Conservation (phyloP, 1,140 invertebrate genomes). For the Temnothorax nylanderi region DNA sequence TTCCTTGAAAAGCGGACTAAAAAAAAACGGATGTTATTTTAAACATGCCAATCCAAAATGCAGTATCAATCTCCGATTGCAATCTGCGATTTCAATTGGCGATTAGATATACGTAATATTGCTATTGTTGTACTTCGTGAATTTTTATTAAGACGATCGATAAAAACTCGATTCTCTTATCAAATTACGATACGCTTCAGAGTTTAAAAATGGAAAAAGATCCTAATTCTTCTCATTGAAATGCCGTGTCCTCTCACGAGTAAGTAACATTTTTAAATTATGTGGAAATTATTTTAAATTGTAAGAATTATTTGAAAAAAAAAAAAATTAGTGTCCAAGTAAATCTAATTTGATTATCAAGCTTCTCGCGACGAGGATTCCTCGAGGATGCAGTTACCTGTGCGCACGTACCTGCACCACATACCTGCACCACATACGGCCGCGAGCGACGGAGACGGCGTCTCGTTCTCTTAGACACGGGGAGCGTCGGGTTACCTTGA, state of each 20-base stretch:
- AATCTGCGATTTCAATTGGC: background rate
- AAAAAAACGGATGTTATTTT: background rate
- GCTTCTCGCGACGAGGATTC: background rate
- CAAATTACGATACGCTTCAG: background rate
- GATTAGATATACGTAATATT: background rate
- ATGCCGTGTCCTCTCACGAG: too few species aligned
- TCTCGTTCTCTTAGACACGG: conserved; percentile 38
- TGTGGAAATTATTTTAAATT: too few species aligned
- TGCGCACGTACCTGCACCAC: background rate
- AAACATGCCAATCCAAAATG: background rate
- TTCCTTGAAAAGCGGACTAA: background rate
- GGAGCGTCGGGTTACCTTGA: conserved; percentile 65
- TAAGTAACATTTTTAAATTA: too few species aligned
- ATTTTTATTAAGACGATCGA: background rate
- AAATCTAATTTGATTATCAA: background rate
- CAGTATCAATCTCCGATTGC: background rate
- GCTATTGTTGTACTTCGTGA: background rate
- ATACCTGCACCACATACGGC: too few species aligned
- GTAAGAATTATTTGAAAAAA: too few species aligned
- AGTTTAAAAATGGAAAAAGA: background rate
- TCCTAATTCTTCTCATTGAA: background rate
- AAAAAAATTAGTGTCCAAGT: background rate
- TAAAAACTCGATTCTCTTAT: background rate
- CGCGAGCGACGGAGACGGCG: background rate
- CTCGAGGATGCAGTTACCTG: conserved; percentile 32